phyloP scores from a whole-genome alignment of 2,888 invertebrate species.

The Philhelius pedissequus region DNA sequence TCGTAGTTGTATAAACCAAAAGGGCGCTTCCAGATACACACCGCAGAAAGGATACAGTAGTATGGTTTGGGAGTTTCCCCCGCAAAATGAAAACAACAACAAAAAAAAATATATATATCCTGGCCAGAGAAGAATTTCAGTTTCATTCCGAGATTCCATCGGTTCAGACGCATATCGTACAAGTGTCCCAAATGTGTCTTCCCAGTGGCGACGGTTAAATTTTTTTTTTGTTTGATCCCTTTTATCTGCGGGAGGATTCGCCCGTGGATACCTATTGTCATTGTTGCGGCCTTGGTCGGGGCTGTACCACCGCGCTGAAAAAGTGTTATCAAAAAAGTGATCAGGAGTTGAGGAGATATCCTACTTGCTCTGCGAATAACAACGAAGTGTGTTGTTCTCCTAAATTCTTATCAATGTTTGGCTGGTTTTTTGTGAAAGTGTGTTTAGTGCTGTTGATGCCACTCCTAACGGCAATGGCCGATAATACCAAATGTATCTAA shows the following conservation, averaged over 20 bases:
- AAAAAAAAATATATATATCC: constrained; percentile 10
- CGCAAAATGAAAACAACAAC: not conserved
- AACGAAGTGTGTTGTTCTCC: not conserved
- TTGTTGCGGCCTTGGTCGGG: constrained; percentile 45
- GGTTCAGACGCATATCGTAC: constrained; percentile 57
- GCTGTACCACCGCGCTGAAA: constrained; percentile 46
- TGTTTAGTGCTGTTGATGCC: constrained; percentile 43
- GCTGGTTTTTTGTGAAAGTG: constrained; percentile 42
- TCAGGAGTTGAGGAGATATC: constrained; percentile 29
- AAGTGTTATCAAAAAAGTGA: constrained; percentile 53
- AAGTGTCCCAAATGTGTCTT: constrained; percentile 15
- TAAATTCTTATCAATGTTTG: not conserved
- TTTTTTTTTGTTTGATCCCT: constrained; percentile 8
- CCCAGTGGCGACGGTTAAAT: constrained; percentile 12
- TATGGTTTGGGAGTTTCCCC: constrained; percentile 2
- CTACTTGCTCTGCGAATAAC: not conserved
- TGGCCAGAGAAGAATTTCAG: constrained; percentile 47
- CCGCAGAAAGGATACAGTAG: constrained; percentile 13
- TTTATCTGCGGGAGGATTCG: constrained; percentile 4
- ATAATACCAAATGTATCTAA: constrained; percentile 50
- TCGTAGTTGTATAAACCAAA: constrained; percentile 19
- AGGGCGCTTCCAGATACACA: constrained; percentile 64
- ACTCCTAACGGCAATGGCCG: constrained; percentile 60
- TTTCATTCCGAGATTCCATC: constrained; percentile 66
- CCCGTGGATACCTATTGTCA: constrained; percentile 46